Conservation (phyloP, 2,797 vertebrate genomes). For the Tadarida brasiliensis region DNA sequence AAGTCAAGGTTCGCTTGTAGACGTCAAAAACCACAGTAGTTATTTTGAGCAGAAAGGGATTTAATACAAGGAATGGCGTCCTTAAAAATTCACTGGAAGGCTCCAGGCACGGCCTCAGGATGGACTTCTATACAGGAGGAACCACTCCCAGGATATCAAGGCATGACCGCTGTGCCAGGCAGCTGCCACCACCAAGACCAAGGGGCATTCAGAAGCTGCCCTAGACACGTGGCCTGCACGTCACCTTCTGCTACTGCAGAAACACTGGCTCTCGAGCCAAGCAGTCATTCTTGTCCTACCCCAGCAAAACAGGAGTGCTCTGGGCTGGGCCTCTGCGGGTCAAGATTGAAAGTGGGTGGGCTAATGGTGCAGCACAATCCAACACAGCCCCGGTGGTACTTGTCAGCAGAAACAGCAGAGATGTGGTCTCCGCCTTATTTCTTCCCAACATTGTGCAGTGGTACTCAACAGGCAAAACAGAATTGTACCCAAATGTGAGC, state of each 20-base stretch:
- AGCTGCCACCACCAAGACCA: too few species aligned
- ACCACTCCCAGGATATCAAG: too few species aligned
- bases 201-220: not conserved
- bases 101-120: not conserved
- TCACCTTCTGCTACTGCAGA: not conserved
- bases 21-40: not conserved
- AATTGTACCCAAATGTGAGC: not conserved
- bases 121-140: not conserved
- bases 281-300: not conserved
- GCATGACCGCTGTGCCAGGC: not conserved
- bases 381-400: not conserved
- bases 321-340: not conserved
- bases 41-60: conserved; percentile 47
- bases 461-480: not conserved
- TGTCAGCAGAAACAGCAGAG: not conserved
- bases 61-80: not conserved
- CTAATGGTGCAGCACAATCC: not conserved
- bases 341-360: not conserved
- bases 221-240: accelerated
- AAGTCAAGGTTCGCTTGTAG: not conserved
- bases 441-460: not conserved
- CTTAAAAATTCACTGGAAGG: not conserved
- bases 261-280: not conserved
- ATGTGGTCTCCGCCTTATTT: not conserved
- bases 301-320: not conserved